Evolutionary conservation across 2,797 vertebrate genomes (phyloP), one percentile per base, ranked within the genome.

Genomic region (Paedocypris micromegethes): DNA sequence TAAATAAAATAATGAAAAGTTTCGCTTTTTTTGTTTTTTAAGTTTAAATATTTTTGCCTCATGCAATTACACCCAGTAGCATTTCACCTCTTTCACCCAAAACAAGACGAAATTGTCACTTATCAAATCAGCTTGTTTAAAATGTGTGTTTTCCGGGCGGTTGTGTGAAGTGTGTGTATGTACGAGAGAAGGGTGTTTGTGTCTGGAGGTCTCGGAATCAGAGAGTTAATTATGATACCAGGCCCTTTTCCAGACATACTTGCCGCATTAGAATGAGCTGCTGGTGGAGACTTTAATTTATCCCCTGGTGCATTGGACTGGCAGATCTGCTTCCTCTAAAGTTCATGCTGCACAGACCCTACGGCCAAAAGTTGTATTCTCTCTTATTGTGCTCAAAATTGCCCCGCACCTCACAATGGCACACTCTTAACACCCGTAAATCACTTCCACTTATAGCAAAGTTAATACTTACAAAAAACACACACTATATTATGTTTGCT

Each of bases 251-350:
- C 73, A 73, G 66, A 72, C 73, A 64, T 58, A 74, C 59, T 54
- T 49, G 42, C 54, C 59, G 53, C 72, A 71, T 72, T 72, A 72
- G 66, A 72, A 75, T 75, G 68, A 68, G 60, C 64, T 63, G 65
- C 49, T 68, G 65, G 65, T 78, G 62, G 56, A 73, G 57, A 60
- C 72, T 73, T 75, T 81, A 79, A 83, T 83, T 80, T 79, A 80
- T 83, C 72, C 79, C 72, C 79, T 60, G n/a, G 78, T 75, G 79
- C 64, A 78, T 80, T 77, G 39, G 53, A 51, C 54, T 70, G 70
- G 69, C 60, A 46, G 42, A 76, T 67, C 69, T 54, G 56, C 61
- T 75, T 58, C 59, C 64, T 73, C 64, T 74, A 74, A 68, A 80
- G 73, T 77, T 79, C 66, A 77, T 58, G 71, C 70, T 69, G 68